These are phyloP conservation scores for Diploscapter pachys DNA, from an alignment of 1,140 invertebrate genomes.

Conservation along the genomic window DNA sequence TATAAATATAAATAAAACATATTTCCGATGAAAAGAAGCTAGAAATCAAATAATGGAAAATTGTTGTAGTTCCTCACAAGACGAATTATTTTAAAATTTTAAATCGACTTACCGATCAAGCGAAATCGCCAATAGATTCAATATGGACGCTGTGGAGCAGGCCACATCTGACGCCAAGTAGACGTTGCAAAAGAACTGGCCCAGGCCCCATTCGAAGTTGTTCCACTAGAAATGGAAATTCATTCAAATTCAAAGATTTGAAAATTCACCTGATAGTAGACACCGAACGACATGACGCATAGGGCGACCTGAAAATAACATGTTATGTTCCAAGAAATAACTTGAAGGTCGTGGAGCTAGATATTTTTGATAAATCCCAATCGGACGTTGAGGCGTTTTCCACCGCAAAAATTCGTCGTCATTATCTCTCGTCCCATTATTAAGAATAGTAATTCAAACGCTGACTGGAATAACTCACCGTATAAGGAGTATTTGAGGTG, in stretches of 20 bases:
- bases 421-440: too few species aligned
- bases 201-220: conserved; percentile 72
- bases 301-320: conserved; percentile 63
- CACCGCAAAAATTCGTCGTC: too few species aligned
- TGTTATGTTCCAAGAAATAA: conserved; percentile 50
- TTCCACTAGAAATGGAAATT: conserved; percentile 49
- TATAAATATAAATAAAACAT: conserved; percentile 5
- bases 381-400: too few species aligned
- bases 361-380: too few species aligned
- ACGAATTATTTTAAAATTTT: too few species aligned
- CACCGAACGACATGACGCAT: conserved; percentile 59
- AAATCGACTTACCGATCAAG: conserved; percentile 82
- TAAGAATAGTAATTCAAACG: too few species aligned
- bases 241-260: background rate
- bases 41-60: background rate
- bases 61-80: too few species aligned
- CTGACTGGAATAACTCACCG: too few species aligned
- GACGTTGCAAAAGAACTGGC: conserved; percentile 87
- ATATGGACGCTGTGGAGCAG: conserved; percentile 96
- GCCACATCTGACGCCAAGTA: conserved; percentile 98
- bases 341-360: too few species aligned
- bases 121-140: conserved; percentile 94
- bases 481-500: too few species aligned
- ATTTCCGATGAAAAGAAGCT: background rate
- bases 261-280: conserved; percentile 53